Evolutionary conservation across 2,888 invertebrate species (phyloP).

Genomic region (Anthrax anthrax): DNA sequence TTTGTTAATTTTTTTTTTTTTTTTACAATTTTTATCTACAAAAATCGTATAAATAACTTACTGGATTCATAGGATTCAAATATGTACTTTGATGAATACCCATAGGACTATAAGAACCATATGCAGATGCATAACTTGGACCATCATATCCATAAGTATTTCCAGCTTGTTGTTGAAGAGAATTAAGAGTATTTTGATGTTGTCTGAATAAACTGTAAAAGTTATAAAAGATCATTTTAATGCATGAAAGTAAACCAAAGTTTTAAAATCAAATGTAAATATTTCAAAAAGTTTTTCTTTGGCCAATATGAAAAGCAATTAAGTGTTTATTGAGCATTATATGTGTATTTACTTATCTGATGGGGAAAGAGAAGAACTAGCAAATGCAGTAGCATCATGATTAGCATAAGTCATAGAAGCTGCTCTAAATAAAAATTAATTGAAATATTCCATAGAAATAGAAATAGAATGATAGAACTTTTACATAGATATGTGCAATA

Average conservation of each 20-base stretch:
- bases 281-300: too few species aligned
- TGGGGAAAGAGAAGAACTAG: conserved; percentile 23
- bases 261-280: too few species aligned
- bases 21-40: too few species aligned
- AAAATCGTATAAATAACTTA: conserved; percentile 26
- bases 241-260: too few species aligned
- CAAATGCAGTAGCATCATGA: conserved; percentile 25
- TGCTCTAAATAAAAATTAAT: background rate
- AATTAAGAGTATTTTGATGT: background rate
- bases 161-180: conserved; percentile 4
- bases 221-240: too few species aligned
- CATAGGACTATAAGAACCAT: conserved; percentile 40
- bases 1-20: too few species aligned
- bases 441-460: too few species aligned
- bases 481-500: too few species aligned
- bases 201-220: background rate
- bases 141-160: conserved; percentile 15
- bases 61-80: conserved; percentile 46
- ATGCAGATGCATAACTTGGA: conserved; percentile 38
- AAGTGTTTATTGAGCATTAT: too few species aligned
- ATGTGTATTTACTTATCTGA: conserved; percentile 28
- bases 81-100: conserved; percentile 42
- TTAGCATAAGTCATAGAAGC: conserved; percentile 13
- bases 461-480: too few species aligned
- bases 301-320: too few species aligned